phyloP scores from a whole-genome alignment of 1,140 invertebrate species.

The Drosophila arawakana region DNA sequence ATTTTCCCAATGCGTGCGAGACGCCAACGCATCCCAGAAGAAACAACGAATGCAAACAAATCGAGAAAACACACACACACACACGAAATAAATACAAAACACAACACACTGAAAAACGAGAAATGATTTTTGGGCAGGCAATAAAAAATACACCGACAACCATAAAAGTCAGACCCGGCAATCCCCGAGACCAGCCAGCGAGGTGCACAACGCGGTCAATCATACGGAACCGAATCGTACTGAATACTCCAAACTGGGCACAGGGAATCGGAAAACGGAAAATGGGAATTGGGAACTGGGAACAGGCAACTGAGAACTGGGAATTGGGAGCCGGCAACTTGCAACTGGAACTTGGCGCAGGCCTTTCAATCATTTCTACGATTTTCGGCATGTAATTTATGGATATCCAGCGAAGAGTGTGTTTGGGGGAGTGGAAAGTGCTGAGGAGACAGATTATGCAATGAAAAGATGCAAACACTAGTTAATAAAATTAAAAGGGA shows the following conservation, averaged over 20 bases:
- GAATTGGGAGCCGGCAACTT: slow-evolving; percentile 1
- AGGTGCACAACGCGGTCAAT: slow-evolving; percentile 71
- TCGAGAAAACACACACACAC: slow-evolving; percentile 48
- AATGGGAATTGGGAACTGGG: background rate
- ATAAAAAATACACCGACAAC: slow-evolving; percentile 79
- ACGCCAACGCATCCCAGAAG: slow-evolving; percentile 46
- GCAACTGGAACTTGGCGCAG: slow-evolving; percentile 21
- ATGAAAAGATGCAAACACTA: slow-evolving; percentile 60
- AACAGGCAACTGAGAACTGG: background rate
- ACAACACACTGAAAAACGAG: slow-evolving; percentile 36
- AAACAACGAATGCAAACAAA: slow-evolving; percentile 73
- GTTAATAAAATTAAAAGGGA: slow-evolving; percentile 73
- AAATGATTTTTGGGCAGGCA: slow-evolving; percentile 70
- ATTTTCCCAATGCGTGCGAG: slow-evolving; percentile 70
- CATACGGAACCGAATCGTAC: slow-evolving; percentile 35
- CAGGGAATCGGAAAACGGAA: background rate
- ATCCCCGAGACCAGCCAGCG: slow-evolving; percentile 71
- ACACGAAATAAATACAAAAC: slow-evolving; percentile 1
- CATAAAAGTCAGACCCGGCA: slow-evolving; percentile 78
- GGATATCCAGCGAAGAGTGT: slow-evolving; percentile 22
- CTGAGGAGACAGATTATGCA: slow-evolving; percentile 78
- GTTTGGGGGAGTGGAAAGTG: slow-evolving; percentile 12
- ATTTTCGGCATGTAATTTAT: slow-evolving; percentile 73
- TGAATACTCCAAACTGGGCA: background rate
- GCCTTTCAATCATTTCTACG: slow-evolving; percentile 75